Evolutionary conservation across 2,797 vertebrate genomes (phyloP).

Genomic region (Pogoniulus pusillus): DNA sequence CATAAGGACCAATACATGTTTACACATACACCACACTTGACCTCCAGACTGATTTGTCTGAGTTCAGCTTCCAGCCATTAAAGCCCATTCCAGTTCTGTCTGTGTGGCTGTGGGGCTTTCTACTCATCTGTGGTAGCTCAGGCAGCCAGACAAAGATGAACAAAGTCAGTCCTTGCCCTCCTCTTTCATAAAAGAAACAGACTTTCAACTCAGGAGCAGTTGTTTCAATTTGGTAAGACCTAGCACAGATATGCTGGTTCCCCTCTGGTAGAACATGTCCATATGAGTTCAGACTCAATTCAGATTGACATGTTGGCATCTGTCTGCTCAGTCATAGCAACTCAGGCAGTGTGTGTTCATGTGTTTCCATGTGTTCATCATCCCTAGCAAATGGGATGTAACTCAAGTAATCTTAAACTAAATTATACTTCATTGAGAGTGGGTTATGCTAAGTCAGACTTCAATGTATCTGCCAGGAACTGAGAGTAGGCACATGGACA

Average conservation of each 20-base stretch:
- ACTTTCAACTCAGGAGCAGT: background rate
- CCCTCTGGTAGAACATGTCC: background rate
- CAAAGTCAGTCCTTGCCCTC: background rate
- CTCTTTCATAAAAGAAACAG: background rate
- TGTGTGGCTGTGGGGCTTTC: background rate
- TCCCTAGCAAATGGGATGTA: background rate
- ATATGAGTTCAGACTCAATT: background rate
- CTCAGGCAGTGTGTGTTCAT: fast-evolving
- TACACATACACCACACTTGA: background rate
- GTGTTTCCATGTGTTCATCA: background rate
- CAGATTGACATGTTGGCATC: background rate
- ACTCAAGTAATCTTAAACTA: background rate
- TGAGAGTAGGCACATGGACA: background rate
- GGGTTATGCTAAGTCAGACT: background rate
- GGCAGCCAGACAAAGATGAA: background rate
- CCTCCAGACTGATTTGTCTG: background rate
- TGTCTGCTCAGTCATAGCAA: background rate
- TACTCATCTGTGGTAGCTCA: background rate
- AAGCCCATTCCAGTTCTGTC: background rate
- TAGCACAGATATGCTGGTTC: background rate
- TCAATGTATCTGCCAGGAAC: background rate
- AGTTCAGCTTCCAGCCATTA: background rate
- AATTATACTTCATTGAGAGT: background rate
- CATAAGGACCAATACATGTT: background rate
- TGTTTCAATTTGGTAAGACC: background rate